Evolutionary conservation across 1,140 invertebrate species (phyloP), one percentile per base, ranked within the genome.

Genomic region (Orius insidiosus): DNA sequence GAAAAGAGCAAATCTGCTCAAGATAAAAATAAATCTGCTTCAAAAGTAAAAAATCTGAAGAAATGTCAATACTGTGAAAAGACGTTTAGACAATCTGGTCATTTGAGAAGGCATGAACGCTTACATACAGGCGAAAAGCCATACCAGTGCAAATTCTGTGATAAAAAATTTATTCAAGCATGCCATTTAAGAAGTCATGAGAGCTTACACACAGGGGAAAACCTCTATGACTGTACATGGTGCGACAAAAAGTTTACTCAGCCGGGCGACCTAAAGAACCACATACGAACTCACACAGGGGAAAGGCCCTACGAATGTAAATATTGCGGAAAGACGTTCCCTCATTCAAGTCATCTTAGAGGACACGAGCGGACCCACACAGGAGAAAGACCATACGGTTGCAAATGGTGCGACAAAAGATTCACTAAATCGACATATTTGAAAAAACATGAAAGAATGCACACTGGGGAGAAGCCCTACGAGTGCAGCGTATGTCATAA

Each of bases 141-240:
- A 11, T 75, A 70, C 53, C 63, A 67, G 15, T 79, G 76, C 57
- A 70, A 75, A 50, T 68, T 71, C 46, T 78, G 76, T 58, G 63
- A 66, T 46, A 73, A 74, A 56, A 58, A 59, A 9, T 74, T 74
- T 51, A 54, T 61, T 58, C 59, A 58, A 42, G 51, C 53, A 43
- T 54, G 53, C 16, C 49, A 55, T 47, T 31, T 62, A 31, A 50
- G 52, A 11, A 56, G 52, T 10, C 59, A 61, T 50, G 38, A 46
- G 33, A 34, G 55, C 9, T 70, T 68, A 14, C 72, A 75, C 55
- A 74, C 75, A 0, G 76, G 77, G 3, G 71, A 74, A 52, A 73
- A 74, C 14, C 68, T 68, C 0, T 64, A 66, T 70, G 59, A 62
- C 33, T 75, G 74, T 54, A 60, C 66, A 16, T 64, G 69, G 39